These are phyloP conservation scores for Gulo gulo DNA, from an alignment of 2,113 vertebrate genomes.

Conservation along the genomic window DNA sequence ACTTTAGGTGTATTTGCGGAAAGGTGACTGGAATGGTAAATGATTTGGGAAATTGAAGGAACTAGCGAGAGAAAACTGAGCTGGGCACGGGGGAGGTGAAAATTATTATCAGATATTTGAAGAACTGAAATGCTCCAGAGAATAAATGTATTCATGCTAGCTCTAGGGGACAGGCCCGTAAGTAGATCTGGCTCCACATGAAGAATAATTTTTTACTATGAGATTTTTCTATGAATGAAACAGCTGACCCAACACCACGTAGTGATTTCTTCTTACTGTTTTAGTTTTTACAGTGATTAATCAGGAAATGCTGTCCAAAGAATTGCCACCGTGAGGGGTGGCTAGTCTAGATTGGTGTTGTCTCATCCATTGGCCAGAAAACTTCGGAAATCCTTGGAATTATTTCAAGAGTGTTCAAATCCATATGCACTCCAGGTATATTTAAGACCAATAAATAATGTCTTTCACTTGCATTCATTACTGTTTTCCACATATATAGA, in stretches of 20 bases:
- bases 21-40: background rate
- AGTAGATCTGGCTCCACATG: background rate
- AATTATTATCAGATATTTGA: background rate
- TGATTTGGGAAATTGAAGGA: background rate
- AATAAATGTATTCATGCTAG: background rate
- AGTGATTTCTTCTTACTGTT: background rate
- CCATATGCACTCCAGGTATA: background rate
- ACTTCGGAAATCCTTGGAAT: background rate
- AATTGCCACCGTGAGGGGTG: background rate
- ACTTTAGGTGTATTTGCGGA: background rate
- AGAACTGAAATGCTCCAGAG: background rate
- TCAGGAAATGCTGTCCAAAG: background rate
- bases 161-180: background rate
- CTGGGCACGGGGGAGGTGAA: background rate
- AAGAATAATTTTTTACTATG: background rate
- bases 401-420: constrained; percentile 10
- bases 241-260: background rate
- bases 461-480: background rate
- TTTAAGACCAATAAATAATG: background rate
- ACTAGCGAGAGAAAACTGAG: background rate
- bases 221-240: background rate
- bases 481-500: background rate
- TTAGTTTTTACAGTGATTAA: background rate
- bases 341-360: background rate
- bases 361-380: background rate